Evolutionary conservation across 2,797 vertebrate species (phyloP).

Genomic region (Mastacembelus armatus): DNA sequence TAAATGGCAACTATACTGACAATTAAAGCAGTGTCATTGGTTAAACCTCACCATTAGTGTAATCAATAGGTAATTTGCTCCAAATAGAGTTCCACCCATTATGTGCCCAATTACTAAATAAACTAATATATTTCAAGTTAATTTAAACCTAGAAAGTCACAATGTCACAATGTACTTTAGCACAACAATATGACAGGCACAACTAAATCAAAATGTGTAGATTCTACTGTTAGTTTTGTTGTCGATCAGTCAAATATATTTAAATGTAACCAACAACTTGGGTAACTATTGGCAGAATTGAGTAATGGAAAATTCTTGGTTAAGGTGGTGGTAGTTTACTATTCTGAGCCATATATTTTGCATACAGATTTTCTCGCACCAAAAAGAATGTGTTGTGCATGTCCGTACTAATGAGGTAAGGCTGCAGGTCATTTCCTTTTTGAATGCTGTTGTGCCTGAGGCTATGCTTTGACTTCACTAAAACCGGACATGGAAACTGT

Average conservation of each 20-base stretch:
- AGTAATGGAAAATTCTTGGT: conserved; percentile 38
- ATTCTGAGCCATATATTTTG: conserved; percentile 44
- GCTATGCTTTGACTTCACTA: conserved; percentile 51
- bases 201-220: conserved; percentile 7
- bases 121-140: not conserved
- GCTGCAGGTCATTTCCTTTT: conserved; percentile 72
- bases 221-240: conserved; percentile 9
- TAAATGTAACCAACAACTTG: conserved; percentile 8
- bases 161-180: not conserved
- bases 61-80: not conserved
- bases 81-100: not conserved
- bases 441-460: conserved; percentile 50
- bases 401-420: conserved; percentile 61
- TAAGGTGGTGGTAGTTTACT: conserved; percentile 21
- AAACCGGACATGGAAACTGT: conserved; percentile 77
- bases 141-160: not conserved
- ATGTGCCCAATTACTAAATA: not conserved
- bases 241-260: conserved; percentile 8
- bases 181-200: too few relatives aligned
- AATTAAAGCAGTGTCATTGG: not conserved
- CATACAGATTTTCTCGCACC: conserved; percentile 33
- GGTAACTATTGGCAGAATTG: not conserved
- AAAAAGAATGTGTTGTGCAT: conserved; percentile 48
- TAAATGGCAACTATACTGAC: not conserved
- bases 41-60: not conserved